These are phyloP conservation scores for Aelia acuminata DNA, from an alignment of 2,888 invertebrate species.

Conservation along the genomic window DNA sequence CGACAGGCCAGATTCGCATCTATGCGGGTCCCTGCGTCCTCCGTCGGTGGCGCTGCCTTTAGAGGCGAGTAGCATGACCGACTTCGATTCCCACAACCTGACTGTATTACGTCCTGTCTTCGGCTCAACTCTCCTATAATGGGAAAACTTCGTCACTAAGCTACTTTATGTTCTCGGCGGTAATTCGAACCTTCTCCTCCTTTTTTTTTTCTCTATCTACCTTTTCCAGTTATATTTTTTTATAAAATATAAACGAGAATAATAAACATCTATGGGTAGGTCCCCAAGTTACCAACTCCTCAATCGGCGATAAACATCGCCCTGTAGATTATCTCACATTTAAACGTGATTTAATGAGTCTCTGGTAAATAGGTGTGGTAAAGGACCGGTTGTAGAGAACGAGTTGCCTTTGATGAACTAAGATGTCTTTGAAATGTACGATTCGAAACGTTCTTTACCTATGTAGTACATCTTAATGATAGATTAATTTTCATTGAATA, in stretches of 20 bases:
- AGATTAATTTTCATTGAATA: not conserved
- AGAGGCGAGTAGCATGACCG: slow-evolving; percentile 4
- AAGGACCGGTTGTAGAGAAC: slow-evolving; percentile 38
- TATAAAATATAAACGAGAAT: slow-evolving; percentile 6
- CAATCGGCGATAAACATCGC: not conserved
- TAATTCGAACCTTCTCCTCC: not conserved
- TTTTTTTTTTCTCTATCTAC: too few relatives aligned
- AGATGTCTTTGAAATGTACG: not conserved
- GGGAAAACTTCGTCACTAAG: slow-evolving; percentile 32
- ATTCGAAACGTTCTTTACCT: not conserved
- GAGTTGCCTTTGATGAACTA: slow-evolving; percentile 26
- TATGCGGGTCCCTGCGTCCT: not conserved
- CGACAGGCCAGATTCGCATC: slow-evolving; percentile 2
- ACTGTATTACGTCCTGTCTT: not conserved
- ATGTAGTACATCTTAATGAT: not conserved
- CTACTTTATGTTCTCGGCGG: not conserved
- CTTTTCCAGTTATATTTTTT: slow-evolving; percentile 10
- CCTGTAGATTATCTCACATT: slow-evolving; percentile 34
- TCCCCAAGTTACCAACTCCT: not conserved
- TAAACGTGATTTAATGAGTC: not conserved
- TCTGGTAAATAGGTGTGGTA: slow-evolving; percentile 29
- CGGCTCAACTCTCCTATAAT: not conserved
- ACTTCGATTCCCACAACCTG: not conserved
- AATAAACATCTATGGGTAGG: not conserved
- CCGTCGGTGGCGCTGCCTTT: not conserved